phyloP scores from a whole-genome alignment of 2,888 invertebrate species.

The Thymelicus lineola region DNA sequence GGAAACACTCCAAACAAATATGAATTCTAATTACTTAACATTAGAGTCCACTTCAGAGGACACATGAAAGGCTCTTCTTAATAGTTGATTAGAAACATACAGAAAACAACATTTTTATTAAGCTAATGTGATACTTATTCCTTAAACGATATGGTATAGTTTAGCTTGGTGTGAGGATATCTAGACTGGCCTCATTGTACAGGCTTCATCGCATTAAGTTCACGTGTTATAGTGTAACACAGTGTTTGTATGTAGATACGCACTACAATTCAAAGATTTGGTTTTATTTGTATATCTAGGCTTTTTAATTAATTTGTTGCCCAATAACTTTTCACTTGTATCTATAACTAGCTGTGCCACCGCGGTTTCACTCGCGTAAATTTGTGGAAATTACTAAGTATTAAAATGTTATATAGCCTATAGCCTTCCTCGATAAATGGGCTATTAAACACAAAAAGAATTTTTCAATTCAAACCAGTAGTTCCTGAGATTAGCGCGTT shows the following conservation, averaged over 20 bases:
- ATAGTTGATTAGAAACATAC: background rate
- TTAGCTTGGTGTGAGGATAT: conserved; percentile 45
- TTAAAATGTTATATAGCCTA: too few species aligned
- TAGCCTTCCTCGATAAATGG: too few species aligned
- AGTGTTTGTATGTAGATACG: conserved; percentile 41
- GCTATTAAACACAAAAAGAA: too few species aligned
- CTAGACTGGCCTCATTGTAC: conserved; percentile 56
- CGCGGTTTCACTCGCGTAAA: too few species aligned
- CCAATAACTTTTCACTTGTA: too few species aligned
- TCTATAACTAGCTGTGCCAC: too few species aligned
- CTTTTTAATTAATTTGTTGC: too few species aligned
- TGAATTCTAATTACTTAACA: background rate
- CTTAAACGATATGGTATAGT: background rate
- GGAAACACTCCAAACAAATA: background rate
- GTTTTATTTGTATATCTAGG: too few species aligned
- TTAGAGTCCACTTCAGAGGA: background rate
- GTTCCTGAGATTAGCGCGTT: too few species aligned
- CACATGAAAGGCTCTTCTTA: background rate
- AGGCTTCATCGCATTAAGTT: conserved; percentile 72
- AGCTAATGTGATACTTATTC: background rate
- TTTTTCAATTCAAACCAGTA: too few species aligned
- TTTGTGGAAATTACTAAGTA: too few species aligned
- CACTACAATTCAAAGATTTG: conserved; percentile 5
- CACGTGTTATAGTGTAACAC: conserved; percentile 57
- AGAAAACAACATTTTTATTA: background rate